Conservation (phyloP, 2,797 vertebrate species). For the Momotus momota region DNA sequence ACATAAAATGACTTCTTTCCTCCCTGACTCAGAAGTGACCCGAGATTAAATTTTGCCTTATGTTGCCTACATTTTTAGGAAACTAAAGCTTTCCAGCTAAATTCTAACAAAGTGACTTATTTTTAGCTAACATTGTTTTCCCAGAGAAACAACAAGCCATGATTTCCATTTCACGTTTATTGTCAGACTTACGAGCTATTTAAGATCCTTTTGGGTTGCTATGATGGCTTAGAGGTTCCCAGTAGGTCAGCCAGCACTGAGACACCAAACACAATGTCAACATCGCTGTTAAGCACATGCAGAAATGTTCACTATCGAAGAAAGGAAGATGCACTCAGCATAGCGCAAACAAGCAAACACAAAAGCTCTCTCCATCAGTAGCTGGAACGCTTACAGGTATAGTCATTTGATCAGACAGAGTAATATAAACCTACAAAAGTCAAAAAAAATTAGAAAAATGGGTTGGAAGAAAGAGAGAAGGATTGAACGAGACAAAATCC, state of each 20-base stretch:
- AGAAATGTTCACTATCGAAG: not conserved
- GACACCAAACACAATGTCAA: not conserved
- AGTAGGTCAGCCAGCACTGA: not conserved
- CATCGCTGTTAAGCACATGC: not conserved
- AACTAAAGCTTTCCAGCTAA: not conserved
- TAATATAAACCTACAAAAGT: not conserved
- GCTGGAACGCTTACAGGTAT: not conserved
- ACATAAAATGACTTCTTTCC: not conserved
- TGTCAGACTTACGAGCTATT: not conserved
- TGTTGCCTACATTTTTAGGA: not conserved
- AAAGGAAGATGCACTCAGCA: not conserved
- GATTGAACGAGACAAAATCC: not conserved
- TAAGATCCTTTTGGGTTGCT: not conserved
- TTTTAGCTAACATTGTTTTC: not conserved
- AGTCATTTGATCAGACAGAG: not conserved
- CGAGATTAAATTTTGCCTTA: not conserved
- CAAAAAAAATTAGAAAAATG: not conserved
- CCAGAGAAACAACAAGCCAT: not conserved
- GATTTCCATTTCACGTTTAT: not conserved
- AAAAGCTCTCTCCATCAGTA: not conserved
- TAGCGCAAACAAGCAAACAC: not conserved
- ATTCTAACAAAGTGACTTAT: not conserved
- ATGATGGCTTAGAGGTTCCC: not conserved
- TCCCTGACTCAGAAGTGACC: not conserved
- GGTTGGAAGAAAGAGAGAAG: not conserved